These are phyloP conservation scores for Drosophila littoralis DNA, from an alignment of 1,140 invertebrate species.

Conservation along the genomic window DNA sequence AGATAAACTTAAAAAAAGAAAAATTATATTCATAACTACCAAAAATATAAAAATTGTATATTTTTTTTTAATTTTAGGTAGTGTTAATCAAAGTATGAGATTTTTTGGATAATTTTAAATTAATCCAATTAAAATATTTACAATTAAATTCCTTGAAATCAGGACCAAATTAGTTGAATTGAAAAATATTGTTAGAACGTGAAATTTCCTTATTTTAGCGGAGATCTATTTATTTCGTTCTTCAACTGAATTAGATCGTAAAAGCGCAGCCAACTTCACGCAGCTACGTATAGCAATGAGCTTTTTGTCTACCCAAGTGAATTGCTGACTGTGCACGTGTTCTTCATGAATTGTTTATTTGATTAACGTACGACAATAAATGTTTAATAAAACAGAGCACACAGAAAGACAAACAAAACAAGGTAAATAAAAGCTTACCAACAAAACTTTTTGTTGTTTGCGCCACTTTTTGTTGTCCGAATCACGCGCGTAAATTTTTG, in stretches of 20 bases:
- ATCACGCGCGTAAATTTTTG: slow-evolving; percentile 50
- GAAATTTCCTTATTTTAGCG: too few relatives aligned
- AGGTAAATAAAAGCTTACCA: slow-evolving; percentile 30
- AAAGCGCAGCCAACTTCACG: not conserved
- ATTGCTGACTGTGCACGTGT: slow-evolving; percentile 12
- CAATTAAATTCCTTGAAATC: too few relatives aligned
- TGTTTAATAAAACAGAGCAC: slow-evolving; percentile 20
- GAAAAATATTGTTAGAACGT: too few relatives aligned
- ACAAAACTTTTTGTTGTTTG: slow-evolving; percentile 37
- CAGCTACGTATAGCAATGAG: not conserved
- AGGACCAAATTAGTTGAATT: too few relatives aligned
- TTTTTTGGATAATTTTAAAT: too few relatives aligned
- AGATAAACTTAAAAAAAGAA: too few relatives aligned
- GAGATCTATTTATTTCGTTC: too few relatives aligned
- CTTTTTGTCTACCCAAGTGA: not conserved
- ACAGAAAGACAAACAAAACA: slow-evolving; percentile 41
- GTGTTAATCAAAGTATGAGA: too few relatives aligned
- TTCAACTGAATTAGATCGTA: not conserved
- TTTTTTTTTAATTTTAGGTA: too few relatives aligned
- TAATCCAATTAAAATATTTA: too few relatives aligned
- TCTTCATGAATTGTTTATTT: slow-evolving; percentile 21
- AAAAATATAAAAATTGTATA: too few relatives aligned
- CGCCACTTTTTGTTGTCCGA: slow-evolving; percentile 1
- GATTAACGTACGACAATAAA: slow-evolving; percentile 15
- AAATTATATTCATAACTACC: too few relatives aligned